phyloP scores from a whole-genome alignment of 2,113 vertebrate genomes.

The Sterna hirundo region DNA sequence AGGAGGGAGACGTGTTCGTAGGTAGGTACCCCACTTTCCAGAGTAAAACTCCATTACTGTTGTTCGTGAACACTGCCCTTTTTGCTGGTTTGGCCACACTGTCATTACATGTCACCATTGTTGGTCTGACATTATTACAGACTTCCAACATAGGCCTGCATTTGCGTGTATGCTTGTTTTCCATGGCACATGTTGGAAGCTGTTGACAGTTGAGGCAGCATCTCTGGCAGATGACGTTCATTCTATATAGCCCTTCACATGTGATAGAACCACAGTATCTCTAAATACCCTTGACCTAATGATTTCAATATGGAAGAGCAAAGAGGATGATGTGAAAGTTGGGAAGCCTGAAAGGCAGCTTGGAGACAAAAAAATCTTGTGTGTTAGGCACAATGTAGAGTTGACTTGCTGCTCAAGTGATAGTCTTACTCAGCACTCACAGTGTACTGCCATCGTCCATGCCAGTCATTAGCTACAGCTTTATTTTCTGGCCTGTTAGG shows the following conservation, averaged over 20 bases:
- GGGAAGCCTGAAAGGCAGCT: not conserved
- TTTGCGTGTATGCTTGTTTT: not conserved
- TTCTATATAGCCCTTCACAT: not conserved
- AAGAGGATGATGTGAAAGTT: not conserved
- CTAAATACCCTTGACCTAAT: not conserved
- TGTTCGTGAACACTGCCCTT: fast-evolving
- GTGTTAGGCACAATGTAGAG: not conserved
- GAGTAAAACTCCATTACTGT: not conserved
- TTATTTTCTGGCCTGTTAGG: not conserved
- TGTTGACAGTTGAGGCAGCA: not conserved
- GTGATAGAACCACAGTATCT: not conserved
- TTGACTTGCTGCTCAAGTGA: not conserved
- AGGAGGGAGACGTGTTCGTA: not conserved
- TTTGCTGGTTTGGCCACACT: not conserved
- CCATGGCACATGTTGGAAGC: not conserved
- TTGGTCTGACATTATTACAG: not conserved
- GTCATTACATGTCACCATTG: not conserved
- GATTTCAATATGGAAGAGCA: not conserved
- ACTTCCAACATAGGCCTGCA: fast-evolving
- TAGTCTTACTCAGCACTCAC: not conserved
- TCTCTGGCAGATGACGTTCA: not conserved
- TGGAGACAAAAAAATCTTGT: not conserved
- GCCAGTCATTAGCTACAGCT: not conserved
- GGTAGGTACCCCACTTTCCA: not conserved
- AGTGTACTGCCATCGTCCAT: fast-evolving